Evolutionary conservation across 2,113 vertebrate species (phyloP).

Genomic region (Cardinalis cardinalis): DNA sequence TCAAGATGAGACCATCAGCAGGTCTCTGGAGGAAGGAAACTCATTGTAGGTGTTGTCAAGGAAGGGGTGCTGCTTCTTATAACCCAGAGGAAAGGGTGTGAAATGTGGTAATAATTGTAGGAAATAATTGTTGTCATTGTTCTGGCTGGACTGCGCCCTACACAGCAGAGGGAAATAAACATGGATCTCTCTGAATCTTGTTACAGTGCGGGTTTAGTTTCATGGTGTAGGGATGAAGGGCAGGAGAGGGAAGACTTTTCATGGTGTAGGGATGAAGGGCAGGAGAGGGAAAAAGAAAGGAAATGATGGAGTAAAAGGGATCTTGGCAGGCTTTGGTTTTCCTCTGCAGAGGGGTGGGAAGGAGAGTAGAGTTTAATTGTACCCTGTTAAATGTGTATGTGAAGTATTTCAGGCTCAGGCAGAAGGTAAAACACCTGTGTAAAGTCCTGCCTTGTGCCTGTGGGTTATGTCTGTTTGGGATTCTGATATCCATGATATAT

Average conservation of each 20-base stretch:
- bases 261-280: too few relatives aligned
- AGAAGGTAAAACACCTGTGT: background rate
- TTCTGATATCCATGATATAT: background rate
- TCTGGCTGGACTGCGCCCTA: background rate
- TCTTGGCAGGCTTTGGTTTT: background rate
- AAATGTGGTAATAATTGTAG: constrained; percentile 56
- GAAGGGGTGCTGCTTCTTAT: constrained; percentile 26
- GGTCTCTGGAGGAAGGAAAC: constrained; percentile 32
- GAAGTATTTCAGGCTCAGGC: background rate
- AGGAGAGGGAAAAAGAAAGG: too few relatives aligned
- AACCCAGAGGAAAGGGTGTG: constrained; percentile 67
- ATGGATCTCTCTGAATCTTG: background rate
- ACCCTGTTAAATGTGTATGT: background rate
- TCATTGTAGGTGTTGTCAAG: background rate
- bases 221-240: fast-evolving
- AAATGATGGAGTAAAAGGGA: background rate
- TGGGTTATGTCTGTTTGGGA: background rate
- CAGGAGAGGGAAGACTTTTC: too few relatives aligned
- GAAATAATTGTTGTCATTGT: constrained; percentile 25
- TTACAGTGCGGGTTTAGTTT: background rate
- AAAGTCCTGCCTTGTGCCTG: background rate
- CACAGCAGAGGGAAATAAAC: background rate
- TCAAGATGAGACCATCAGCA: background rate
- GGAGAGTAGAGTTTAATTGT: background rate
- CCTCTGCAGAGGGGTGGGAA: background rate